phyloP scores from a whole-genome alignment of 2,113 vertebrate species.

The Rhinopomastus cyanomelas region DNA sequence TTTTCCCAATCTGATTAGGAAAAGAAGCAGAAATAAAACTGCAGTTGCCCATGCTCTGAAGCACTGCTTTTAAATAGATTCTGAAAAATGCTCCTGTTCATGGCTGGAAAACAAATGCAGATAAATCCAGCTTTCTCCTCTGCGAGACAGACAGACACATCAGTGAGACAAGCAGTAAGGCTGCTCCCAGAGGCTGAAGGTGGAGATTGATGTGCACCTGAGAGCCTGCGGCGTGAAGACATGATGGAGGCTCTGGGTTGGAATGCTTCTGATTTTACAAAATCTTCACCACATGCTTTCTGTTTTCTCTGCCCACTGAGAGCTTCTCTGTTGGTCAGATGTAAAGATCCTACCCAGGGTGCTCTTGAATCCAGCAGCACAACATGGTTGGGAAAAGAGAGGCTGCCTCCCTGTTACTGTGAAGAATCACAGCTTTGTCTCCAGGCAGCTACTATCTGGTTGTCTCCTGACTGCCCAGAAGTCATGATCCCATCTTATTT shows the following conservation, averaged over 20 bases:
- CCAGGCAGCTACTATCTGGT: background rate
- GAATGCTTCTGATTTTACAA: background rate
- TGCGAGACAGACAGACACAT: background rate
- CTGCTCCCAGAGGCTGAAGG: background rate
- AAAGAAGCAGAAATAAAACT: background rate
- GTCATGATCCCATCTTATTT: background rate
- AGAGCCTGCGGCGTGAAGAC: background rate
- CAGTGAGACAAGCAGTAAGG: background rate
- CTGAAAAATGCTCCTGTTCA: background rate
- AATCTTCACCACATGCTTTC: background rate
- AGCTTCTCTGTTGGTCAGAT: background rate
- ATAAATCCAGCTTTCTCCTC: background rate
- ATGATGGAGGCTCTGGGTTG: background rate
- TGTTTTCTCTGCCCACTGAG: background rate
- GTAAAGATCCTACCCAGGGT: background rate
- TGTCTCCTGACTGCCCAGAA: background rate
- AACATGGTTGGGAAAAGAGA: background rate
- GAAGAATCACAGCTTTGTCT: background rate
- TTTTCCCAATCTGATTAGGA: conserved; percentile 29
- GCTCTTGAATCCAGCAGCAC: background rate
- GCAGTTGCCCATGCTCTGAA: background rate
- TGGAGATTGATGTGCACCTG: background rate
- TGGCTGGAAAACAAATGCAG: background rate
- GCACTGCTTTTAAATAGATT: background rate
- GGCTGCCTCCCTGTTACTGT: background rate